phyloP scores from a whole-genome alignment of 2,888 invertebrate genomes.

The Ariolimax columbianus region DNA sequence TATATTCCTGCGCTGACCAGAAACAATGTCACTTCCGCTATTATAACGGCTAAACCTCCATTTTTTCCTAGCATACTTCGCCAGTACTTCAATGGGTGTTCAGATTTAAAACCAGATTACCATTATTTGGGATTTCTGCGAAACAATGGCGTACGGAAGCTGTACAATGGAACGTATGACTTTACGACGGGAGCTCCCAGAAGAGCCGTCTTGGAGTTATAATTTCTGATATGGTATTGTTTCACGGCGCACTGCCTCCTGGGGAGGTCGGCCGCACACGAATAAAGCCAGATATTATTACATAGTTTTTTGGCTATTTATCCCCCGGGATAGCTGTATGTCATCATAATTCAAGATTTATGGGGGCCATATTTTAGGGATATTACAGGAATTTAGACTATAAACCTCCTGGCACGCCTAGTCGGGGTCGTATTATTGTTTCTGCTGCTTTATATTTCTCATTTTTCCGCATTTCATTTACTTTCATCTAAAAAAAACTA shows the following conservation, averaged over 20 bases:
- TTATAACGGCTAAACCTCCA: constrained; percentile 27
- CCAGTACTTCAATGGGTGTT: neutral
- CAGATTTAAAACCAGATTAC: constrained; percentile 30
- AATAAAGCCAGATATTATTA: constrained; percentile 45
- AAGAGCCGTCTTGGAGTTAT: constrained; percentile 31
- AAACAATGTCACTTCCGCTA: constrained; percentile 43
- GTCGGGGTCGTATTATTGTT: neutral
- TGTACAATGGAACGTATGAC: constrained; percentile 35
- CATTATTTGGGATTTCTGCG: constrained; percentile 36
- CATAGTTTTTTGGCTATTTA: constrained; percentile 35
- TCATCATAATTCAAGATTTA: constrained; percentile 45
- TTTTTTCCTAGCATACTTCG: neutral
- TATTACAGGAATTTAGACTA: constrained; percentile 8
- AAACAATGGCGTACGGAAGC: constrained; percentile 26
- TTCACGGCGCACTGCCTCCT: constrained; percentile 16
- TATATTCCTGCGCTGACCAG: constrained; percentile 13
- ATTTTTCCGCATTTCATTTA: no score
- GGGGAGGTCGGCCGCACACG: constrained; percentile 20
- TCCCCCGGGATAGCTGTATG: constrained; percentile 27
- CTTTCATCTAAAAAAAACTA: no score
- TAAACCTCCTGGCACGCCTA: neutral
- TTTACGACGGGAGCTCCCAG: neutral
- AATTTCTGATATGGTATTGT: constrained; percentile 40
- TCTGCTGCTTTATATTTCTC: neutral
- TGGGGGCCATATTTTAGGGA: constrained; percentile 28